Conservation (phyloP, 2,888 invertebrate species). For the Sphaerophoria rueppellii region DNA sequence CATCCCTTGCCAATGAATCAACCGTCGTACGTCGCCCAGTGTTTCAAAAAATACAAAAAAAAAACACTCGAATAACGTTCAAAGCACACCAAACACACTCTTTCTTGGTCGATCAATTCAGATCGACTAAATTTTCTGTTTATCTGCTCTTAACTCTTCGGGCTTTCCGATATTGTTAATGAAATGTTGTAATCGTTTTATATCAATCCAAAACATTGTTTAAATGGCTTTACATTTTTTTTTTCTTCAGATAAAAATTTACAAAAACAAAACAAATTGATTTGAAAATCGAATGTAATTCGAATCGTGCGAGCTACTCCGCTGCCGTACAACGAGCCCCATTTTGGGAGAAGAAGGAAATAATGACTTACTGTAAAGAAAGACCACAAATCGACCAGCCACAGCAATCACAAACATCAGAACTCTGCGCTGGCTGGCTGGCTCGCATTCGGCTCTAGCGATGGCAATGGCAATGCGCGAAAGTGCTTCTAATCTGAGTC, state of each 20-base stretch:
- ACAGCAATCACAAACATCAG: slow-evolving; percentile 23
- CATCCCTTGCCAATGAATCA: slow-evolving; percentile 57
- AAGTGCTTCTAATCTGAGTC: slow-evolving; percentile 48
- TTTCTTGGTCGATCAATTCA: slow-evolving; percentile 41
- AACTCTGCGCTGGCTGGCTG: neutral
- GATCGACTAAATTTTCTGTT: slow-evolving; percentile 47
- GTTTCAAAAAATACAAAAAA: neutral
- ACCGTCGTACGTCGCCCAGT: neutral
- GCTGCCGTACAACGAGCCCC: slow-evolving; percentile 30
- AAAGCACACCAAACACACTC: slow-evolving; percentile 12
- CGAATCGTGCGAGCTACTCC: neutral
- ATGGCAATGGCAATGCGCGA: neutral
- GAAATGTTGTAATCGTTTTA: slow-evolving; percentile 41
- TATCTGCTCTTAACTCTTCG: slow-evolving; percentile 37
- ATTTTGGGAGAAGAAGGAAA: slow-evolving; percentile 59
- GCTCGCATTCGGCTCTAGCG: too few relatives aligned
- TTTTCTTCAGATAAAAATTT: slow-evolving; percentile 44
- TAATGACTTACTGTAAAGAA: slow-evolving; percentile 37
- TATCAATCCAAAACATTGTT: slow-evolving; percentile 43
- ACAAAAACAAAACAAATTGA: neutral
- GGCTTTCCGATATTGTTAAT: slow-evolving; percentile 17
- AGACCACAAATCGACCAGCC: slow-evolving; percentile 37
- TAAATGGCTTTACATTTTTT: slow-evolving; percentile 15
- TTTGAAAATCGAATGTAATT: slow-evolving; percentile 55
- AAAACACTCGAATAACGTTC: neutral